phyloP scores from a whole-genome alignment of 2,113 vertebrate species.

The Procapra przewalskii region DNA sequence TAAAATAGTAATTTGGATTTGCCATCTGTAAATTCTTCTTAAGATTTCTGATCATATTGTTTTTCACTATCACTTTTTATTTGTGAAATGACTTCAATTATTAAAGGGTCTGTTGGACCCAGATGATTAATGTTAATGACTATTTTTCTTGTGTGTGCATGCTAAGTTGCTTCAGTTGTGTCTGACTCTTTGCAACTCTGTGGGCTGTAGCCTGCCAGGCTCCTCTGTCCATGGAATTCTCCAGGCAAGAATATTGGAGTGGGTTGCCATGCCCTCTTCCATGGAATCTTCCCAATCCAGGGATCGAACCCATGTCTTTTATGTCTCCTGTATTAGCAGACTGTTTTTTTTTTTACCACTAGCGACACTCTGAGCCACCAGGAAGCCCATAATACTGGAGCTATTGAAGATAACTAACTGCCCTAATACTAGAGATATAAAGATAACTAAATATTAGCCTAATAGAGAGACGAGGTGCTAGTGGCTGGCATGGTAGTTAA shows the following conservation, averaged over 20 bases:
- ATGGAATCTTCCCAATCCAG: background rate
- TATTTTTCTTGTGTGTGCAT: background rate
- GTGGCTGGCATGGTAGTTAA: background rate
- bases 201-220: background rate
- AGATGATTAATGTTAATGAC: background rate
- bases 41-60: background rate
- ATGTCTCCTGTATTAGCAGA: background rate
- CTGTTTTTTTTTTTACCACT: background rate
- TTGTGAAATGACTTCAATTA: background rate
- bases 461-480: background rate
- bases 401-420: background rate
- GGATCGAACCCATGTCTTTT: background rate
- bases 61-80: background rate
- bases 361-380: background rate
- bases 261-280: background rate
- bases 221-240: background rate
- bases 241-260: background rate
- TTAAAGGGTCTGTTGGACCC: background rate
- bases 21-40: background rate
- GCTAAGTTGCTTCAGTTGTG: background rate
- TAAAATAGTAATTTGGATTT: background rate
- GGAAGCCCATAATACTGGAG: background rate
- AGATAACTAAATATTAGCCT: background rate
- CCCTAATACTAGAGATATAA: background rate
- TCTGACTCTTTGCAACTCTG: background rate